phyloP scores from a whole-genome alignment of 2,888 invertebrate genomes.

The Melipona bicolor region DNA sequence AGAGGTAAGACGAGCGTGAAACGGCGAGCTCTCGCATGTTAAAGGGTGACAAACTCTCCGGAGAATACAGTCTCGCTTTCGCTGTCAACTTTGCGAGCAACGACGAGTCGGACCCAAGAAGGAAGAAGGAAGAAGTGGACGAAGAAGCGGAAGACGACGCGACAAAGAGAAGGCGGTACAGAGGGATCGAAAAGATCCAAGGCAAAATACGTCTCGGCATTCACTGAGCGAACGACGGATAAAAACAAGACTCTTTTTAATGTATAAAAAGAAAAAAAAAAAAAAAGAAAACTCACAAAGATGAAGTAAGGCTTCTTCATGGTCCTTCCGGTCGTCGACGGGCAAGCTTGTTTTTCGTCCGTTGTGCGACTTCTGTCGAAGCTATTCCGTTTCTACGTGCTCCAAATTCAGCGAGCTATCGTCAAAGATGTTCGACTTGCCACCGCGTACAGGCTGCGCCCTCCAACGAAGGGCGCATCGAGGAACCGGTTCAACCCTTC shows the following conservation, averaged over 20 bases:
- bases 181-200: background rate
- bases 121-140: background rate
- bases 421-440: slow-evolving; percentile 62
- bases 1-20: slow-evolving; percentile 42
- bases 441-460: slow-evolving; percentile 64
- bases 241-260: background rate
- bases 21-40: slow-evolving; percentile 24
- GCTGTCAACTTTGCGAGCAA: slow-evolving; percentile 37
- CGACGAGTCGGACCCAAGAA: slow-evolving; percentile 27
- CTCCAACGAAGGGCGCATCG: slow-evolving; percentile 64
- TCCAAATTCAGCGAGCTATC: slow-evolving; percentile 47
- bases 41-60: slow-evolving; percentile 29
- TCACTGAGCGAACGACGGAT: background rate
- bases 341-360: slow-evolving; percentile 10
- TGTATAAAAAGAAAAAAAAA: no score
- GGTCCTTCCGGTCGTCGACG: slow-evolving; percentile 45
- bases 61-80: slow-evolving; percentile 41
- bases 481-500: slow-evolving; percentile 50
- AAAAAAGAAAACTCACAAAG: slow-evolving; percentile 60
- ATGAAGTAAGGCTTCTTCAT: slow-evolving; percentile 65
- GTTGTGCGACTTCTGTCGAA: background rate
- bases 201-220: background rate
- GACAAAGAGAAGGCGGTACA: no score
- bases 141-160: background rate
- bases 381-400: slow-evolving; percentile 3